phyloP scores from a whole-genome alignment of 2,797 vertebrate species.

The Epinephelus awoara region DNA sequence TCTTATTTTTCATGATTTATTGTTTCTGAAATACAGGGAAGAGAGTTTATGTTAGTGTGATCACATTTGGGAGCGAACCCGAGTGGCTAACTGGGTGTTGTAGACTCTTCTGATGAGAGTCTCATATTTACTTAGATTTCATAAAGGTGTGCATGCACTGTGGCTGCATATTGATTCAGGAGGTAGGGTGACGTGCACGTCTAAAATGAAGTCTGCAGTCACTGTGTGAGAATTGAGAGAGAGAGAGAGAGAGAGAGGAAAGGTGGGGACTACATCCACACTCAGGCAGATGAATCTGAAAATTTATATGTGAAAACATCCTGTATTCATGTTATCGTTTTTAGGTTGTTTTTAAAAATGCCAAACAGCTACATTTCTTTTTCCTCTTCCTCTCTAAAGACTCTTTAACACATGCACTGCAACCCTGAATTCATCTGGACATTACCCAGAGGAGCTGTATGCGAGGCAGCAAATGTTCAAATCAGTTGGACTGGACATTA shows the following conservation, averaged over 20 bases:
- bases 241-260: background rate
- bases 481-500: no score
- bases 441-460: no score
- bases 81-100: conserved; percentile 23
- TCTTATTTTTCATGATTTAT: conserved; percentile 31
- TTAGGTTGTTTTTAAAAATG: background rate
- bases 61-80: background rate
- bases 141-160: conserved; percentile 11
- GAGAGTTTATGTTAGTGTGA: conserved; percentile 12
- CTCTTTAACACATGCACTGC: no score
- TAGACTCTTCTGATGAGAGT: conserved; percentile 22
- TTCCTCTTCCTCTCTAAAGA: background rate
- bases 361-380: background rate
- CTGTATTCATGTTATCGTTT: background rate
- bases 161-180: conserved; percentile 26
- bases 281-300: background rate
- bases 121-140: conserved; percentile 40
- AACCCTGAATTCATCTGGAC: no score
- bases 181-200: background rate
- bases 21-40: conserved; percentile 23
- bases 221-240: background rate
- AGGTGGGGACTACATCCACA: background rate
- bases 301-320: conserved; percentile 1
- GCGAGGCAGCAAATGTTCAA: no score
- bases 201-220: conserved; percentile 7